Base-by-base conservation (phyloP, 2,888 invertebrate genomes). In the Ophioninae sp. region DNA sequence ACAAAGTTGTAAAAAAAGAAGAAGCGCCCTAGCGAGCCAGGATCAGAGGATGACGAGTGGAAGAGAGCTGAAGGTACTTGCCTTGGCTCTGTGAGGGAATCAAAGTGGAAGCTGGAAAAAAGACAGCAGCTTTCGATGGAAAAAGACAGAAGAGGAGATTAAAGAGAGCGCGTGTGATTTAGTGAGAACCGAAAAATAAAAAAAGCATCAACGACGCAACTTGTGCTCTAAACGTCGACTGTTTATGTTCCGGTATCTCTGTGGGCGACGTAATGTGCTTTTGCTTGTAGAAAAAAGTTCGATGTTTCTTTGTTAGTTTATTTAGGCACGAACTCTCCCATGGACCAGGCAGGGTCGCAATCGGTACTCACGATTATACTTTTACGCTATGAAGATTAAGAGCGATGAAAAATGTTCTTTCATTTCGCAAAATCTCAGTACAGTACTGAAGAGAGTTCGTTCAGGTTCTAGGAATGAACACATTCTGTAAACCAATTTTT, bases 161-260 rank as follows among this genome's bases (percentile, higher is more conserved):
- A 80, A 78, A 79, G 75, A 39, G 79, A 77, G 82, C 65, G 79
- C 59, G 79, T 63, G 78, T 78, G 80, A 63, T 56, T 20, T 56
- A 41, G 44, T 61, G 51, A 58, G 65, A 41, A 23, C 58, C 39
- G 77, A 82, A 73, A 77, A 41, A 76, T 63, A 73, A 30, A 77
- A 41, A 76, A 58, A 9, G 37, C 79, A 17, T 20, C 56, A 13
- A 39, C 20, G 44, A 68, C 41, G 41, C 67, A 22, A 23, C 44
- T 68, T 17, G 22, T n/a, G 22, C 30, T 68, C 30, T 51, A 7
- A 51, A 23, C 23, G 3, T 41, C 8, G 17, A 68, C 51, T 58
- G 30, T 9, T 58, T n/a, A 9, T 0, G 37, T 20, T 44, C 37
- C 2, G n/a, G 20, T n/a, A 71, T 37, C 20, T 56, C 2, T 51